phyloP scores from a whole-genome alignment of 2,888 invertebrate species.

The Tetropium fuscum region DNA sequence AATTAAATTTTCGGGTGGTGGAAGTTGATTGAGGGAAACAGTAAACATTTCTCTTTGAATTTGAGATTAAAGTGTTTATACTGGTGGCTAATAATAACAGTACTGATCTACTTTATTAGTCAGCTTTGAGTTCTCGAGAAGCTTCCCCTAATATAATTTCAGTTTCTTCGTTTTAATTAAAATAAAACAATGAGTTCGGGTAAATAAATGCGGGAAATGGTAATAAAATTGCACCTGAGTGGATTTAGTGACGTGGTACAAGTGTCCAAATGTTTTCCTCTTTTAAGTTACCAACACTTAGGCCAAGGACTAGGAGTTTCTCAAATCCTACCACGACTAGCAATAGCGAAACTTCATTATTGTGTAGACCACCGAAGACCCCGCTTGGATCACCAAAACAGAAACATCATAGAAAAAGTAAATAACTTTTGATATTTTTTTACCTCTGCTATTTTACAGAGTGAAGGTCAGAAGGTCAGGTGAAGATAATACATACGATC shows the following conservation, averaged over 20 bases:
- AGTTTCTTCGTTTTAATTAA: constrained; percentile 39
- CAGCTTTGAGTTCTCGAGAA: constrained; percentile 24
- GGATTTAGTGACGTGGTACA: constrained; percentile 7
- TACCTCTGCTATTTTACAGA: constrained; percentile 13
- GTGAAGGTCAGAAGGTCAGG: no score
- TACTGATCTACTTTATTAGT: constrained; percentile 24
- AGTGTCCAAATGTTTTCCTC: constrained; percentile 68
- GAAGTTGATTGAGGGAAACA: constrained; percentile 14
- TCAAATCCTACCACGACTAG: constrained; percentile 64
- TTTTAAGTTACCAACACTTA: constrained; percentile 69
- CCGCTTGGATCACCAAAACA: constrained; percentile 68
- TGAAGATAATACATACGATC: no score
- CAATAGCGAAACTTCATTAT: constrained; percentile 60
- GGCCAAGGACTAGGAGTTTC: constrained; percentile 68
- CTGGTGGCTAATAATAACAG: constrained; percentile 41
- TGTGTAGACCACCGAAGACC: constrained; percentile 71
- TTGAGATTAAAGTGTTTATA: constrained; percentile 35
- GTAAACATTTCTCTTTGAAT: constrained; percentile 26
- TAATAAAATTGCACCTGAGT: constrained; percentile 15
- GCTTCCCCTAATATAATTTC: constrained; percentile 34
- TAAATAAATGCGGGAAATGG: constrained; percentile 17
- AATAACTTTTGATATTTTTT: constrained; percentile 32
- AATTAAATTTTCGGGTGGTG: constrained; percentile 24
- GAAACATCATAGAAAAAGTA: constrained; percentile 65
- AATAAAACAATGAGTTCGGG: constrained; percentile 33